phyloP scores from a whole-genome alignment of 1,140 invertebrate genomes.

The Drosophila malerkotliana region DNA sequence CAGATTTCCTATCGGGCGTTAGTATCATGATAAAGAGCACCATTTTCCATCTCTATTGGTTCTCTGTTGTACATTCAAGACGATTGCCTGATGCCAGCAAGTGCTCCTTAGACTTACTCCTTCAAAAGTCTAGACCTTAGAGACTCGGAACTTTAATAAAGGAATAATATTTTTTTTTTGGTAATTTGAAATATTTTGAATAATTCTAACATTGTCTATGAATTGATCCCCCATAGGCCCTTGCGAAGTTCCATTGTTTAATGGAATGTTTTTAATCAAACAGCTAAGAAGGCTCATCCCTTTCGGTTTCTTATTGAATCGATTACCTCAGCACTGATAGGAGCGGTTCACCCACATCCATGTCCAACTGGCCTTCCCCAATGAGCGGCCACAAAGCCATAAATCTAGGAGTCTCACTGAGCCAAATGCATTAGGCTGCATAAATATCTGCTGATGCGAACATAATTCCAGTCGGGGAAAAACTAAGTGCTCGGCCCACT shows the following conservation, averaged over 20 bases:
- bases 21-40: slow-evolving; percentile 6
- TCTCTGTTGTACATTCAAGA: slow-evolving; percentile 14
- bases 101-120: too few relatives aligned
- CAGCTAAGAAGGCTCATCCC: not conserved
- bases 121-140: too few relatives aligned
- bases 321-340: not conserved
- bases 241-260: not conserved
- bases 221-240: too few relatives aligned
- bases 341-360: slow-evolving; percentile 8
- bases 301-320: not conserved
- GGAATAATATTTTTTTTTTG: too few relatives aligned
- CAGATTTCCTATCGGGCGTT: slow-evolving; percentile 28
- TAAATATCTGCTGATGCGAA: slow-evolving; percentile 53
- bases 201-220: not conserved
- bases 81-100: not conserved
- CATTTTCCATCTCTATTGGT: not conserved
- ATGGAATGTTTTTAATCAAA: not conserved
- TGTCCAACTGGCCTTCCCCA: slow-evolving; percentile 1
- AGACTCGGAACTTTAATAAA: too few relatives aligned
- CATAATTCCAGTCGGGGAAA: slow-evolving; percentile 43
- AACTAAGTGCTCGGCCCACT: slow-evolving; percentile 22
- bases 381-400: slow-evolving; percentile 8
- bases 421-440: slow-evolving; percentile 53
- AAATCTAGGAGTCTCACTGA: slow-evolving; percentile 32
- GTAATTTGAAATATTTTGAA: too few relatives aligned